Evolutionary conservation across 1,140 invertebrate species (phyloP), one percentile per base, ranked within the genome.

Genomic region (Drosophila truncata): DNA sequence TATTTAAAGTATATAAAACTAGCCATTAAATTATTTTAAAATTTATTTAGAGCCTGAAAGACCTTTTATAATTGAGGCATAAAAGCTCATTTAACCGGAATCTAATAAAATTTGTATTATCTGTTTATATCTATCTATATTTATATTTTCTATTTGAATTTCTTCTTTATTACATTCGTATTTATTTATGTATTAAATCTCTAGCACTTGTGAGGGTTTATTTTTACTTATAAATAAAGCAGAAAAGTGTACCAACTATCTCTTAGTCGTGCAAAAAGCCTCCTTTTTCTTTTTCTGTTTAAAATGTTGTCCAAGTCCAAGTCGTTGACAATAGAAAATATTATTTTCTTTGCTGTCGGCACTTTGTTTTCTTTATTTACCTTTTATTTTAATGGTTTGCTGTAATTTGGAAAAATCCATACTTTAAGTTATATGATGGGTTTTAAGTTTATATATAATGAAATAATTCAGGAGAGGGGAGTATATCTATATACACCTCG

Each of bases 221-320:
- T n/a, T n/a, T 49, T 29, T 0, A n/a, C 1, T 25, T 14, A 47
- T 16, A 46, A 46, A 7, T 25, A 25, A 25, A 10, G 0, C 44
- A 25, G 13, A 1, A 16, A 3, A 14, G 3, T 9, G 13, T 49
- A 27, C 9, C 1, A n/a, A 18, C 16, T 29, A 50, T 18, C 16
- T 13, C n/a, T 18, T 18, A 29, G 27, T 31, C 47, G 25, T 3
- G 5, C 47, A 1, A 3, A n/a, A n/a, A 49, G 47, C 2, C 27
- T 29, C 9, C 11, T 20, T 41, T 3, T 31, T 35, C 16, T 61
- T 13, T 10, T 61, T n/a, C 14, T 25, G 11, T 62, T 23, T 66
- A 13, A 57, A 65, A 63, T 71, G 33, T 54, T 67, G 61, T n/a
- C 72, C 66, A 80, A 78, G 60, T 80, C 80, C 82, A 71, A 71